Evolutionary conservation across 2,797 vertebrate species (phyloP), one percentile per base, ranked within the genome.

Genomic region (Scarus forsteni): DNA sequence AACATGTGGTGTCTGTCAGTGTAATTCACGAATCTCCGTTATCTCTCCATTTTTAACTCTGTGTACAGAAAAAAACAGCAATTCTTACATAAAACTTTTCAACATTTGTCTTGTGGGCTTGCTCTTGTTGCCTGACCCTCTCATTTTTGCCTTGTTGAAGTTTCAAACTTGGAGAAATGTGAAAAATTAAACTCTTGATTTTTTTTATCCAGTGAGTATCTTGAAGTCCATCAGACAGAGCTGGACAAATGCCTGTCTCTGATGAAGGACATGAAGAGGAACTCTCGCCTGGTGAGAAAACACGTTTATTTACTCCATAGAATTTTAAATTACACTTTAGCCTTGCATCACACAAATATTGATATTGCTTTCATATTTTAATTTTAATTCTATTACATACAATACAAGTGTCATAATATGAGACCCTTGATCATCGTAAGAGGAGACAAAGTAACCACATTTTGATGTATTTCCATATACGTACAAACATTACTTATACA

Each of bases 201-300:
- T n/a, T 45, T 14, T 7, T 61, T 87, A 84, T 60, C 7, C 83
- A 99, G 98, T 66, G 98, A 99, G 64, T 99, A 99, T 89, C 95
- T 99, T 84, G 97, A 98, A 75, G 96, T 96, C 67, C 97, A 99
- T 92, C 97, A 99, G 80, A 90, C 95, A 0, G 98, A 99, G 87
- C 83, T 99, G 92, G 98, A 99, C 83, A 99, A 98, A 86, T 89
- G 99, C 81, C 96, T 92, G n/a, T 65, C 93, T 80, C 96, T 98
- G 82, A 92, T 99, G 90, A 99, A 98, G 89, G 97, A 99, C 79
- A 99, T 99, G 98, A 99, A 93, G 90, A 97, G 97, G 84, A 98
- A 99, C 89, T 99, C 98, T 36, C 96, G 98, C 71, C 93, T 99
- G 98, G 98, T 99, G 92, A 80, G 97, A 93, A 51, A 40, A 1